Base-by-base conservation (phyloP, 2,888 invertebrate species). In the Volucella zonaria region DNA sequence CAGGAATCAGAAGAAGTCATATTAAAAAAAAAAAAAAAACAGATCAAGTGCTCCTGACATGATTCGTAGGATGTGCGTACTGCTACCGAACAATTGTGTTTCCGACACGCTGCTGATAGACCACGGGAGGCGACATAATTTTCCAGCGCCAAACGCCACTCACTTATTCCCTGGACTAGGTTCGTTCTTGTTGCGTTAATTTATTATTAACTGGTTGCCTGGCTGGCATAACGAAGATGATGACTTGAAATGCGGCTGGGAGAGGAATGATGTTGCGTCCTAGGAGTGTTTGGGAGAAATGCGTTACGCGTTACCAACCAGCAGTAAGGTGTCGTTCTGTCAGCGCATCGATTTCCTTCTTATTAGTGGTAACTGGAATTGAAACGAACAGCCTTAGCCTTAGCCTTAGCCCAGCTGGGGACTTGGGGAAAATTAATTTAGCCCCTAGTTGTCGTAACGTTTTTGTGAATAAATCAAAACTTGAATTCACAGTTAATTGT, bases 291-390 rank as follows among this genome's bases (percentile, higher is more conserved):
- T 67, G 82, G 77, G 77, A 73, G 77, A 82, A 82, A 77, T 82
- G 82, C 82, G 82, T 82, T 77, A 82, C 82, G 77, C 82, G 73
- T 82, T 77, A 82, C 77, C 82, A 82, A 82, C 71, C 82, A 82
- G 77, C 54, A 77, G 77, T 73, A 64, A 82, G 82, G 82, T 82
- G 82, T 82, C 66, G 82, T 54, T 45, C 82, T 82, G 82, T 82
- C 82, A 81, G 76, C 81, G 64, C 52, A 59, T 52, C 49, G 49
- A 66, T 70, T 61, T 76, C 74, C 54, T 52, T 11, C 45, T 42
- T 43, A 45, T 73, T 52, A 62, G 73, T 54, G 73, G 52, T 11
- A 31, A 31, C 54, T 38, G n/a, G 6, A 3, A 18, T 56, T 47
- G 56, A 54, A 52, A 64, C 18, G 54, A 45, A 18, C 31, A 23